Percentiles rank a stretch among this genome's conserved stretches.
phyloP scores from a whole-genome alignment of 2,888 invertebrate genomes.

The Drosophila nr. fundita region DNA sequence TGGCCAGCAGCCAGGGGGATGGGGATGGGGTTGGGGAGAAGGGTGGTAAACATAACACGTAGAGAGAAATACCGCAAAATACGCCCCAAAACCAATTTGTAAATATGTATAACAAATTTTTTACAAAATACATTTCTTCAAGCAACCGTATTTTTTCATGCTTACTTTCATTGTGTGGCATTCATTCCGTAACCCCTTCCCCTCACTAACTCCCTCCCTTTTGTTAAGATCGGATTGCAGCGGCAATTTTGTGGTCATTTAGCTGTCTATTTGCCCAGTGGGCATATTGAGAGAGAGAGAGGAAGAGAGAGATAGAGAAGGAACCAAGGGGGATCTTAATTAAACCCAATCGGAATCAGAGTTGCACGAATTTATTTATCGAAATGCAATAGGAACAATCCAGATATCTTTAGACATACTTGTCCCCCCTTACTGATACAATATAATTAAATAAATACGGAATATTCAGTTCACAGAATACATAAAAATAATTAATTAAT shows the following conservation, averaged over 20 bases:
- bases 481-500: background rate
- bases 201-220: background rate
- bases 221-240: slow-evolving; percentile 5
- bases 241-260: slow-evolving; percentile 74
- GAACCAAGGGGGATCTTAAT: background rate
- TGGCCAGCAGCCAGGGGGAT: slow-evolving; percentile 4
- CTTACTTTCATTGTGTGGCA: slow-evolving; percentile 64
- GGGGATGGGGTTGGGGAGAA: slow-evolving; percentile 11
- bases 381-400: background rate
- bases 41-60: slow-evolving; percentile 5
- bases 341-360: background rate
- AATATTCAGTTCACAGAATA: background rate
- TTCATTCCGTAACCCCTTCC: slow-evolving; percentile 10
- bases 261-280: slow-evolving; percentile 47
- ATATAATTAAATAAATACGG: background rate
- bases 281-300: background rate
- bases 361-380: background rate
- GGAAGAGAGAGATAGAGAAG: background rate
- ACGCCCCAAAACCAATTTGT: slow-evolving; percentile 75
- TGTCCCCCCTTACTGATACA: background rate
- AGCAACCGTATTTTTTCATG: slow-evolving; percentile 21
- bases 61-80: slow-evolving; percentile 41
- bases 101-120: slow-evolving; percentile 56
- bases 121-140: slow-evolving; percentile 63
- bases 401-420: background rate